Conservation (phyloP, 2,113 vertebrate genomes). For the Felis chaus region DNA sequence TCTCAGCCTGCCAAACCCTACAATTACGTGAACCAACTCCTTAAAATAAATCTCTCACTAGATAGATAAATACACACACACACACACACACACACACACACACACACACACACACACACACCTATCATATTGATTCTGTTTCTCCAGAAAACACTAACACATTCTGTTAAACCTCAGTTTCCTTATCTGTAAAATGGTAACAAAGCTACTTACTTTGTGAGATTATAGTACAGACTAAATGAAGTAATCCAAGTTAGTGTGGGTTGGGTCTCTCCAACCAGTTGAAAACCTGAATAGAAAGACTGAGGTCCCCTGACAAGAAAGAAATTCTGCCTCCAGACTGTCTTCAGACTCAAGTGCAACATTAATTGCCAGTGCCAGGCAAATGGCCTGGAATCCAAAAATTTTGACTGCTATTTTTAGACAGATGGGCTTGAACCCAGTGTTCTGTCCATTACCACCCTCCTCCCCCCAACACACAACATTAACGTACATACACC, state of each 20-base stretch:
- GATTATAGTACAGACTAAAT: background rate
- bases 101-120: background rate
- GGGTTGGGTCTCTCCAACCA: background rate
- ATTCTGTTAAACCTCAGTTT: background rate
- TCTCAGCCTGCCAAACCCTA: background rate
- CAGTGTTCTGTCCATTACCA: background rate
- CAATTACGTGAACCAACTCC: background rate
- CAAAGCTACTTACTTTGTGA: background rate
- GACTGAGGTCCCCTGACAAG: background rate
- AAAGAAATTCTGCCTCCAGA: background rate
- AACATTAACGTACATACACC: background rate
- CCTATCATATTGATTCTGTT: background rate
- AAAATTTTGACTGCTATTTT: background rate
- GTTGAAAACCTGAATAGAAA: slow-evolving; percentile 1
- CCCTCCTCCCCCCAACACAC: background rate
- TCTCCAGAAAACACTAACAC: background rate
- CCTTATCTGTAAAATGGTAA: background rate
- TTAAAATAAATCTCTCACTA: background rate
- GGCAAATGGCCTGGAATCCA: background rate
- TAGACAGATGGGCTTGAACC: background rate
- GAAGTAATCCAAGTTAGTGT: background rate
- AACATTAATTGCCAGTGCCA: background rate
- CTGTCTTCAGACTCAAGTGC: background rate
- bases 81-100: background rate
- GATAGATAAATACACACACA: too few species aligned